Conservation (phyloP, 2,113 vertebrate genomes). For the Festucalex cinctus region DNA sequence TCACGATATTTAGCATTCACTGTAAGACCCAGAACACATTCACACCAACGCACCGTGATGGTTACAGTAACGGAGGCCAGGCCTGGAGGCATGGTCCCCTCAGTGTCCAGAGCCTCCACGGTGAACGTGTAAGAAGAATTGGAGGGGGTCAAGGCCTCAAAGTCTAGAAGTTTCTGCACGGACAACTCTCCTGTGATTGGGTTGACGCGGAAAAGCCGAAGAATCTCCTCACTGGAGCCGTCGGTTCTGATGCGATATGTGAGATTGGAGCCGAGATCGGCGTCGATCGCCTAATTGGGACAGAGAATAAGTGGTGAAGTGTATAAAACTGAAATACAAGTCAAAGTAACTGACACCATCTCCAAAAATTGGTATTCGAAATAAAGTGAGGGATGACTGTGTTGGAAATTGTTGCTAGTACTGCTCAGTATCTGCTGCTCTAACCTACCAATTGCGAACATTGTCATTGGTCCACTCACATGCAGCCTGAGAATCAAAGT, state of each 20-base stretch:
- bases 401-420: too few relatives aligned
- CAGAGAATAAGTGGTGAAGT: background rate
- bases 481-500: slow-evolving; percentile 81
- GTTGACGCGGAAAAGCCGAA: slow-evolving; percentile 78
- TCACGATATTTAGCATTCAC: background rate
- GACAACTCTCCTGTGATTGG: slow-evolving; percentile 82
- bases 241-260: slow-evolving; percentile 83
- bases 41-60: slow-evolving; percentile 50
- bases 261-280: slow-evolving; percentile 84
- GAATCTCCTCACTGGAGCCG: slow-evolving; percentile 58
- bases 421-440: too few relatives aligned
- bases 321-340: background rate
- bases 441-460: background rate
- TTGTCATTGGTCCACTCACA: slow-evolving; percentile 54
- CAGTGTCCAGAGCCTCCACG: slow-evolving; percentile 83
- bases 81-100: slow-evolving; percentile 88
- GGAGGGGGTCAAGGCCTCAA: slow-evolving; percentile 77
- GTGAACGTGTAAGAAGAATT: slow-evolving; percentile 82
- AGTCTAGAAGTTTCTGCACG: slow-evolving; percentile 82
- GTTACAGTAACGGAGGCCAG: slow-evolving; percentile 55
- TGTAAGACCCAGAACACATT: background rate
- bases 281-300: slow-evolving; percentile 80
- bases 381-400: background rate
- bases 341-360: too few relatives aligned
- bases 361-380: too few relatives aligned